Conservation (phyloP, 2,113 vertebrate genomes). For the Apodemus sylvaticus region DNA sequence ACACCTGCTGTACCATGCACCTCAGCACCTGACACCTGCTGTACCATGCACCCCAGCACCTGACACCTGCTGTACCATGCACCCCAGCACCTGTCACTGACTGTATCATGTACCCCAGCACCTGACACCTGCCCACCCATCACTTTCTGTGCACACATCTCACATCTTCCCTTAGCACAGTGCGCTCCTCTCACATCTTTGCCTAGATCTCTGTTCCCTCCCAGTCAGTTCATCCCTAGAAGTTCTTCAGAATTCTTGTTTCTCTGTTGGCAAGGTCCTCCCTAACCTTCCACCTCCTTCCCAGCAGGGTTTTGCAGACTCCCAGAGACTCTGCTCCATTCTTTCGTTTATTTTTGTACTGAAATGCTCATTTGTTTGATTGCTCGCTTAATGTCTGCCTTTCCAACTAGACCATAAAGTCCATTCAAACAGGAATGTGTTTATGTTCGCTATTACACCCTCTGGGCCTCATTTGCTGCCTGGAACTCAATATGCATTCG, state of each 20-base stretch:
- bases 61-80: no score
- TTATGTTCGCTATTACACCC: background rate
- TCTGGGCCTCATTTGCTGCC: background rate
- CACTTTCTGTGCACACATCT: background rate
- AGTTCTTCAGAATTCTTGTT: background rate
- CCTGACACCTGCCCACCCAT: background rate
- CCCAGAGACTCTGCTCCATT: background rate
- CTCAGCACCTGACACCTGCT: no score
- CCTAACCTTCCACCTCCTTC: background rate
- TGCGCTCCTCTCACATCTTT: background rate
- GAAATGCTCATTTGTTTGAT: background rate
- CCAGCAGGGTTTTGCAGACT: background rate
- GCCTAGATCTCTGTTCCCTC: no score
- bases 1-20: no score
- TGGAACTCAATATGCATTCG: background rate
- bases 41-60: no score
- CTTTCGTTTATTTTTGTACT: conserved; percentile 4
- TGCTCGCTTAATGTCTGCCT: background rate
- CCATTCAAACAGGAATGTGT: background rate
- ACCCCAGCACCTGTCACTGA: no score
- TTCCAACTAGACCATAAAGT: background rate
- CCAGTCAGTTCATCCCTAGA: background rate
- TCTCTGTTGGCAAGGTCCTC: background rate
- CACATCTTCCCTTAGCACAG: background rate
- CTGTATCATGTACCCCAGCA: no score